Percentiles rank a stretch among this genome's conserved stretches.
Conservation (phyloP, 2,888 invertebrate species). For the Hypselothyrea guttata region DNA sequence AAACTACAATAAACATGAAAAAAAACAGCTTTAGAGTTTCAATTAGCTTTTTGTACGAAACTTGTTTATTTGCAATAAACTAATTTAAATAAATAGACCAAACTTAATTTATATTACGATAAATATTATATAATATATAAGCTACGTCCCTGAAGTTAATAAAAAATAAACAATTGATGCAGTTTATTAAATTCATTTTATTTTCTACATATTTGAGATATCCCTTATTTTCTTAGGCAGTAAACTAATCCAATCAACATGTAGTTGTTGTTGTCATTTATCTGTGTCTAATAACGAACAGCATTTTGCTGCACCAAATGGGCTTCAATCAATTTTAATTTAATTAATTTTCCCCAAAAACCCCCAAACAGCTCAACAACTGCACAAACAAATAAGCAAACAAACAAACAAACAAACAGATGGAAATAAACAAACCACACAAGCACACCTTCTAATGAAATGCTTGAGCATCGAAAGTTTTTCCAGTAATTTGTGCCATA, state of each 20-base stretch:
- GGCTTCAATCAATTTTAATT: slow-evolving; percentile 67
- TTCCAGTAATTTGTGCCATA: slow-evolving; percentile 59
- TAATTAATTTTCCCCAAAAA: slow-evolving; percentile 58
- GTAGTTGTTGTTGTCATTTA: slow-evolving; percentile 33
- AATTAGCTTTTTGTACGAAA: neutral
- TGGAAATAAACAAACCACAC: neutral
- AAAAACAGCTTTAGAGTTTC: neutral
- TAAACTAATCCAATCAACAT: slow-evolving; percentile 34
- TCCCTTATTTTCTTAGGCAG: neutral
- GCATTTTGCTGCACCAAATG: slow-evolving; percentile 49
- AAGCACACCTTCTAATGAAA: slow-evolving; percentile 32
- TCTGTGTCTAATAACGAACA: slow-evolving; percentile 24
- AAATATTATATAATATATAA: too few relatives aligned
- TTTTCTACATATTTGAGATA: neutral
- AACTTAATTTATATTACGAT: too few relatives aligned
- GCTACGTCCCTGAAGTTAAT: too few relatives aligned
- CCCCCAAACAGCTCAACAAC: slow-evolving; percentile 18
- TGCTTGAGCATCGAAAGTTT: slow-evolving; percentile 55
- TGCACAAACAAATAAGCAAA: slow-evolving; percentile 29
- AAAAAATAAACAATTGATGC: too few relatives aligned
- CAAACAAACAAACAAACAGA: slow-evolving; percentile 17
- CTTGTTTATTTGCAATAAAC: too few relatives aligned
- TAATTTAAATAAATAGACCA: too few relatives aligned
- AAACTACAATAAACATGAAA: slow-evolving; percentile 14
- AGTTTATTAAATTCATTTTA: too few relatives aligned